phyloP scores from a whole-genome alignment of 2,113 vertebrate genomes.

The Jaculus jaculus region DNA sequence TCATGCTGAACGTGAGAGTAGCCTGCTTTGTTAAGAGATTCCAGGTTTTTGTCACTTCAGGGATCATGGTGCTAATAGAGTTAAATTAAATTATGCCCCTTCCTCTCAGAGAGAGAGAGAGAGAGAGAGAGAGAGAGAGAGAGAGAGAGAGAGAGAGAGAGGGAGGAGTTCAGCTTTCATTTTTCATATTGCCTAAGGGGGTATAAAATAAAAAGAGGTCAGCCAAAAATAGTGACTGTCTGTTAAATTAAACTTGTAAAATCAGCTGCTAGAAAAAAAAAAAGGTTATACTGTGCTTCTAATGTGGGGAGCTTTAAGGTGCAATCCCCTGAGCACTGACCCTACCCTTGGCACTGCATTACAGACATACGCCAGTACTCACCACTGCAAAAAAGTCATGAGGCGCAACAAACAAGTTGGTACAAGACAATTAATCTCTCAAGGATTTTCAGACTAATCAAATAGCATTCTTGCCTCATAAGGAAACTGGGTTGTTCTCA shows the following conservation, averaged over 20 bases:
- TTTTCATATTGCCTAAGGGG: constrained; percentile 64
- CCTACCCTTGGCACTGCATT: not conserved
- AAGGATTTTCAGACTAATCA: not conserved
- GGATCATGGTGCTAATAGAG: not conserved
- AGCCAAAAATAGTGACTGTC: constrained; percentile 57
- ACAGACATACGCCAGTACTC: not conserved
- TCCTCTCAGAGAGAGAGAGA: not conserved
- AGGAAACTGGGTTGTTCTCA: constrained; percentile 1
- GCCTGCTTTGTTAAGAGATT: not conserved
- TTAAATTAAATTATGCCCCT: constrained; percentile 3
- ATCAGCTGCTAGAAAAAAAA: constrained; percentile 53
- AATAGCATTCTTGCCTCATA: not conserved
- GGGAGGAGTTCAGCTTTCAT: constrained; percentile 49
- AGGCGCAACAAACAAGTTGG: constrained; percentile 55
- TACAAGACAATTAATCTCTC: constrained; percentile 34
- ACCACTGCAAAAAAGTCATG: not conserved
- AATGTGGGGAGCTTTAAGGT: constrained; percentile 37
- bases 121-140: not conserved
- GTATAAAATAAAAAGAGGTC: constrained; percentile 46
- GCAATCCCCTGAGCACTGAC: constrained; percentile 41
- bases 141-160: not conserved
- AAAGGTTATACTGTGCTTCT: constrained; percentile 34
- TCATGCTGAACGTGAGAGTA: not conserved
- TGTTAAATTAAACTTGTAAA: constrained; percentile 72
- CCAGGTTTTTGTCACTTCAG: not conserved